Evolutionary conservation across 2,797 vertebrate species (phyloP).

Genomic region (Rhinella marina): DNA sequence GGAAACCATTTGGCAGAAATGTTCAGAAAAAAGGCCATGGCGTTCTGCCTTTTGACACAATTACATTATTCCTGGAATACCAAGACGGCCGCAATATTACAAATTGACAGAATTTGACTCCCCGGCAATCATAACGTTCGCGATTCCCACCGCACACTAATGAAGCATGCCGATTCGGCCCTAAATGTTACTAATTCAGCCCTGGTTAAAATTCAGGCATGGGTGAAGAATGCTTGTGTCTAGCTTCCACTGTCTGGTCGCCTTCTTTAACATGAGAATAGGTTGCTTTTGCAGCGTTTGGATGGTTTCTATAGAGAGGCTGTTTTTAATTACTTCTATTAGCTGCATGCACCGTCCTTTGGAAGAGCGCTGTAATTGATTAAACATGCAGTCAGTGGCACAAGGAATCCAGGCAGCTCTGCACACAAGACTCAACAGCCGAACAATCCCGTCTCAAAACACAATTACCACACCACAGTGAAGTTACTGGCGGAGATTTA

Average conservation of each 20-base stretch:
- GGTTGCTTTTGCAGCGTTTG: not conserved
- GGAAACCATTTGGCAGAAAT: not conserved
- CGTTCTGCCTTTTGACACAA: not conserved
- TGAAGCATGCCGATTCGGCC: not conserved
- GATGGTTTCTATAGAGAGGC: not conserved
- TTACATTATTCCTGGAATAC: not conserved
- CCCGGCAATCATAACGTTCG: not conserved
- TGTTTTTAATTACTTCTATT: constrained; percentile 42
- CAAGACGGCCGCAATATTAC: not conserved
- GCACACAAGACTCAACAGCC: not conserved
- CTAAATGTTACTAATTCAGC: not conserved
- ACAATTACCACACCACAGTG: not conserved
- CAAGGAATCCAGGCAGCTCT: not conserved
- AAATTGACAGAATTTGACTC: not conserved
- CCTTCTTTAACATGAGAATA: constrained; percentile 29
- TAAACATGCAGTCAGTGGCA: not conserved
- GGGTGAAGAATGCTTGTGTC: not conserved
- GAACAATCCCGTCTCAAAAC: not conserved
- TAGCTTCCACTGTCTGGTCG: not conserved
- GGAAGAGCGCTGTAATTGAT: not conserved
- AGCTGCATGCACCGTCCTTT: constrained; percentile 4
- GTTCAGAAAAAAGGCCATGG: not conserved
- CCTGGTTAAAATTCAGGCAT: not conserved
- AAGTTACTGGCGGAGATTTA: not conserved
- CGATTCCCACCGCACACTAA: not conserved